Evolutionary conservation across 2,888 invertebrate genomes (phyloP).

Genomic region (Melolontha melolontha): DNA sequence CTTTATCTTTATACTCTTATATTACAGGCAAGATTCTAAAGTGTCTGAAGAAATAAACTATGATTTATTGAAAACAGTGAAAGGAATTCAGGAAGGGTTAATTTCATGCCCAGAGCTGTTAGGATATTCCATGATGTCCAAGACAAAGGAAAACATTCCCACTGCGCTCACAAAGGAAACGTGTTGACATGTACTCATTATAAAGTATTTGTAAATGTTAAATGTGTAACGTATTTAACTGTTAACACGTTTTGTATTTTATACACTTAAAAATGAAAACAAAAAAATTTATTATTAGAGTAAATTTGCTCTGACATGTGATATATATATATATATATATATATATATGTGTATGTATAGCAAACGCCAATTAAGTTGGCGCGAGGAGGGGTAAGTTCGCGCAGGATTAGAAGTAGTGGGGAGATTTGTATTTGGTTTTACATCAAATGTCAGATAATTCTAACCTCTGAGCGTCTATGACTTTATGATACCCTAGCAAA

Average conservation of each 20-base stretch:
- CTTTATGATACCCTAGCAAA: too few relatives aligned
- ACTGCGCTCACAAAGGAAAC: slow-evolving; percentile 70
- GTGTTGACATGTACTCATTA: slow-evolving; percentile 47
- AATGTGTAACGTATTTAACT: slow-evolving; percentile 35
- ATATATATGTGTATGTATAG: too few relatives aligned
- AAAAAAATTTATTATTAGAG: slow-evolving; percentile 4
- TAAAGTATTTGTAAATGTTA: slow-evolving; percentile 30
- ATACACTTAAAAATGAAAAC: background rate
- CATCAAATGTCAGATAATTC: too few relatives aligned
- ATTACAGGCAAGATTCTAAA: slow-evolving; percentile 81
- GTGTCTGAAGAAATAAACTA: slow-evolving; percentile 91
- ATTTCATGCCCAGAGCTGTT: slow-evolving; percentile 80
- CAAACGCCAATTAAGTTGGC: too few relatives aligned
- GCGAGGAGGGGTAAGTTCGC: too few relatives aligned
- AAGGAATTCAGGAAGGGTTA: slow-evolving; percentile 79
- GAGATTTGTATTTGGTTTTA: too few relatives aligned
- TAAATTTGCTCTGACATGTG: slow-evolving; percentile 22
- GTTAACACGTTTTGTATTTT: slow-evolving; percentile 20
- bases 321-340: slow-evolving; percentile 12
- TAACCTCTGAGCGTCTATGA: too few relatives aligned
- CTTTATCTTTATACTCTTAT: too few relatives aligned
- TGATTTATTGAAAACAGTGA: slow-evolving; percentile 84
- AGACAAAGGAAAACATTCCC: slow-evolving; percentile 89
- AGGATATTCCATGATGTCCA: slow-evolving; percentile 79
- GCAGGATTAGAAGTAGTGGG: too few relatives aligned